phyloP scores from a whole-genome alignment of 2,888 invertebrate genomes.

The Eugnorisma glareosa region DNA sequence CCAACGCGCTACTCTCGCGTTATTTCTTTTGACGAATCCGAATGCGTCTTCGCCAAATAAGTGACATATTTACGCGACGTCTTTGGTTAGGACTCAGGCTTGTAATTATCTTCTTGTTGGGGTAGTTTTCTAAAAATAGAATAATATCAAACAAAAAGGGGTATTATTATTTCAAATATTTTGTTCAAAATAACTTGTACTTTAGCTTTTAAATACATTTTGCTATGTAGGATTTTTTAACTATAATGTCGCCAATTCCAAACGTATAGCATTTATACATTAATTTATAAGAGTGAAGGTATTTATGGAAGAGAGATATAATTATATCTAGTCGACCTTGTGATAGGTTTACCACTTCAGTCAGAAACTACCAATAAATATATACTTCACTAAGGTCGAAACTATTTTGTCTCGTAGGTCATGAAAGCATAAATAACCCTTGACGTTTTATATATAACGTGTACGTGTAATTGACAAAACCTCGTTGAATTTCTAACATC shows the following conservation, averaged over 20 bases:
- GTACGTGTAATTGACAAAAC: too few relatives aligned
- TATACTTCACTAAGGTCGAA: not conserved
- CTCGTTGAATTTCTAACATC: too few relatives aligned
- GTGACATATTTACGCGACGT: not conserved
- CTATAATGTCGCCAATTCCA: slow-evolving; percentile 41
- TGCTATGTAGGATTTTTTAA: slow-evolving; percentile 5
- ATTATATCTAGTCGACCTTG: not conserved
- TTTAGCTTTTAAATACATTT: slow-evolving; percentile 20
- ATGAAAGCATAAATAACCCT: too few relatives aligned
- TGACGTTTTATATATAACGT: too few relatives aligned
- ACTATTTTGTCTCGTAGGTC: too few relatives aligned
- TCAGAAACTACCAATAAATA: not conserved
- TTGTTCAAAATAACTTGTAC: slow-evolving; percentile 6
- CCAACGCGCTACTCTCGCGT: not conserved
- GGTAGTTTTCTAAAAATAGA: not conserved
- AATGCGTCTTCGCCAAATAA: not conserved
- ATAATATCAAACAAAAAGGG: slow-evolving; percentile 34
- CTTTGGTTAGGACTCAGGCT: not conserved
- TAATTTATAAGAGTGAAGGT: not conserved
- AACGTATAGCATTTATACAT: slow-evolving; percentile 43
- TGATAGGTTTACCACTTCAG: not conserved
- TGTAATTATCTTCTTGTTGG: not conserved
- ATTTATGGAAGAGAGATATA: not conserved
- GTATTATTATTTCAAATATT: slow-evolving; percentile 13
- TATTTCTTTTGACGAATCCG: not conserved